Base-by-base conservation (phyloP, 2,888 invertebrate genomes). In the Vesta saturnalis region DNA sequence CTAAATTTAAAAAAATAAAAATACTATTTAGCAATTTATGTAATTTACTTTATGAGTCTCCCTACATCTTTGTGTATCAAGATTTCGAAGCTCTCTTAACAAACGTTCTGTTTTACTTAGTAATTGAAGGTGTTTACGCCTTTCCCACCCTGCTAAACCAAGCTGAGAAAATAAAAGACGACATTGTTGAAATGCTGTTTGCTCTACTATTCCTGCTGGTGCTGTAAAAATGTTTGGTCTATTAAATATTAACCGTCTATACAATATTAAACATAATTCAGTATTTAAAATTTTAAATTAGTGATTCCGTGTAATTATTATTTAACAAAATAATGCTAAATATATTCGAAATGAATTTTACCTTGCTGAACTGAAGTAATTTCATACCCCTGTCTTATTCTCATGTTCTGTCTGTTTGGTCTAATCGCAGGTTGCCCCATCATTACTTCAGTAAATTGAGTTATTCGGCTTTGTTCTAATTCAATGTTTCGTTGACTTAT, bases 141-240 rank as follows among this genome's bases (percentile, higher is more conserved):
- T 90, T 78, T 97, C 95, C 90, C 97, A 97, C 12, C 95, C 94
- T 21, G 95, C 90, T 62, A 95, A 87, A 18, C 98, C 97, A 71
- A 97, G 85, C 81, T 98, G 97, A 67, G 96, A 94, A 78, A 97
- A 92, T n/a, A 97, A 85, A 76, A 95, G 86, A 0, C 97, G 90
- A 81, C 96, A 94, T 83, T 91, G 93, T 81, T 94, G 93, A 84
- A 96, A 96, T 60, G 92, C 90, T 16, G 70, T 72, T 55, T 76
- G 77, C 57, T 77, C 75, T 15, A 73, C 66, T 55, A 67, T 70
- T 30, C 71, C 68, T 14, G 68, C 49, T 21, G 71, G 70, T 49
- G 67, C 70, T 63, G 21, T 10, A 52, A 59, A 10, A 39, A 5
- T 23, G 8, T 43, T 43, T 43, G 30, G 30, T 10, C n/a, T n/a